A percentile compares a stretch with the other conserved stretches of the same genome.
Conservation (phyloP, 2,888 invertebrate genomes). For the Torymus tubicola region DNA sequence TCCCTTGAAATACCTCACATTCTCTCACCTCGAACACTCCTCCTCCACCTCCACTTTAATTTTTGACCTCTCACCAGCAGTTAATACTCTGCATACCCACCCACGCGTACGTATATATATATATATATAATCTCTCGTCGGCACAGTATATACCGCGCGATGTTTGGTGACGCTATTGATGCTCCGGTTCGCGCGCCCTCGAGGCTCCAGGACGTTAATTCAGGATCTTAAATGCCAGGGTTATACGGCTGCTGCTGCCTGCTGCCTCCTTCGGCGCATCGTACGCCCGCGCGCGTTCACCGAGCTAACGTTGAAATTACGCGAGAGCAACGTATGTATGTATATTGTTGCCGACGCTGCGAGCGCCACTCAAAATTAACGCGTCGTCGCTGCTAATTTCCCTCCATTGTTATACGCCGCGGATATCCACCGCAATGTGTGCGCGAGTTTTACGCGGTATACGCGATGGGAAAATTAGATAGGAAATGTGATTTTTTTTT, state of each 20-base stretch:
- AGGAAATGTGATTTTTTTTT: too few relatives aligned
- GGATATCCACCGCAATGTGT: neutral
- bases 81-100: too few relatives aligned
- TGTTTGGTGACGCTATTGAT: conserved; percentile 25
- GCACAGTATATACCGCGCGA: too few relatives aligned
- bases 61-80: too few relatives aligned
- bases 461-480: too few relatives aligned
- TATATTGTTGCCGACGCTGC: conserved; percentile 4
- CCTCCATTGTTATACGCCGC: conserved; percentile 26
- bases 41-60: too few relatives aligned
- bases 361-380: conserved; percentile 30
- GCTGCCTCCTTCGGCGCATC: too few relatives aligned
- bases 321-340: neutral
- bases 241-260: conserved; percentile 16
- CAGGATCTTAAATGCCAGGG: conserved; percentile 34
- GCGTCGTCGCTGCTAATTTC: conserved; percentile 41
- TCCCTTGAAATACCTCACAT: too few relatives aligned
- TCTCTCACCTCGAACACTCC: too few relatives aligned
- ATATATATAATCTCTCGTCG: too few relatives aligned
- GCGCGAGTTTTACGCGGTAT: conserved; percentile 25
- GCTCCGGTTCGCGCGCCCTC: neutral
- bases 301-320: conserved; percentile 12
- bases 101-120: too few relatives aligned
- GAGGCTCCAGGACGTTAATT: conserved; percentile 15
- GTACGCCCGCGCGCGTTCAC: too few relatives aligned